These are phyloP conservation scores for Pemphredon lugubris DNA, from an alignment of 2,888 invertebrate genomes.

Conservation along the genomic window DNA sequence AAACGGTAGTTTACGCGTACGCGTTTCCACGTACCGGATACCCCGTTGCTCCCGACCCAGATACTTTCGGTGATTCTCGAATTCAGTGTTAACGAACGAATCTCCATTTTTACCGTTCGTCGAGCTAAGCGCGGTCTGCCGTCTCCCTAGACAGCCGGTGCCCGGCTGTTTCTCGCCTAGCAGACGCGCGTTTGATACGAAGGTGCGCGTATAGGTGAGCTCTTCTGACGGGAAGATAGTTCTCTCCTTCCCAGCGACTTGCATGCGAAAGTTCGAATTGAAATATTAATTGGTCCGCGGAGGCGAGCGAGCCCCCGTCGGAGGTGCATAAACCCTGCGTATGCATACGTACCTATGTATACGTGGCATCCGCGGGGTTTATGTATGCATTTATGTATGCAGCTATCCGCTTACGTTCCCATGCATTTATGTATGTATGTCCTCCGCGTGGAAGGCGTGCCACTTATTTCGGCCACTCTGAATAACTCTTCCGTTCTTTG, in stretches of 20 bases:
- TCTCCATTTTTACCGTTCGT: no score
- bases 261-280: conserved; percentile 71
- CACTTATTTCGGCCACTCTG: conserved; percentile 46
- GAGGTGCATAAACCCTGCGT: conserved; percentile 30
- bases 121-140: no score
- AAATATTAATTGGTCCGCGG: conserved; percentile 75
- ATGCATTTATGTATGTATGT: conserved; percentile 52
- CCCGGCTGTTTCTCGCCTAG: no score
- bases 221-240: conserved; percentile 20
- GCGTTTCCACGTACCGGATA: no score
- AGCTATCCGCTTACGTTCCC: conserved; percentile 40
- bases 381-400: conserved; percentile 50
- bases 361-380: conserved; percentile 29
- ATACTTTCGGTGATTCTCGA: no score
- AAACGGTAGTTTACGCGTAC: no score
- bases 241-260: conserved; percentile 41
- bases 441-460: conserved; percentile 33
- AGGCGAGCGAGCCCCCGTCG: conserved; percentile 16
- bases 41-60: no score
- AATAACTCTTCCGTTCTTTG: conserved; percentile 46
- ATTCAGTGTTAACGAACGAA: no score
- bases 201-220: not conserved
- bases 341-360: conserved; percentile 7
- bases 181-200: no score
- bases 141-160: no score